These are phyloP conservation scores for Corbicula japonica DNA, from an alignment of 2,888 invertebrate species.

Conservation along the genomic window DNA sequence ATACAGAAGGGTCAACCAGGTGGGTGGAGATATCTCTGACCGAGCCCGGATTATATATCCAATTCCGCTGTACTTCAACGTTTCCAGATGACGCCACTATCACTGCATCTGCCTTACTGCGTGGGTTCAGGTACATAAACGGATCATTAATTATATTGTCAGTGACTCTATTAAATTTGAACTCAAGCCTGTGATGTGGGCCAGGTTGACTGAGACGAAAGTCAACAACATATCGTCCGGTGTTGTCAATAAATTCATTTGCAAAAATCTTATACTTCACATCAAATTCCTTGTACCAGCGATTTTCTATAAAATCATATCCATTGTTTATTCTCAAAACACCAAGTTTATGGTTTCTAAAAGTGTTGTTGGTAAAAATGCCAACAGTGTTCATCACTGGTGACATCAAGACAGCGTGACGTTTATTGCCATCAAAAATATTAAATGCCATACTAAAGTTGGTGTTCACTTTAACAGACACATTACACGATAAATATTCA, in stretches of 20 bases:
- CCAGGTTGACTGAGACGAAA: constrained; percentile 96
- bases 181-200: constrained; percentile 92
- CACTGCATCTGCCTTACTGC: constrained; percentile 97
- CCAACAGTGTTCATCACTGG: constrained; percentile 86
- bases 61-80: constrained; percentile 95
- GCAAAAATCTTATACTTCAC: constrained; percentile 83
- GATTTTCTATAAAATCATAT: constrained; percentile 83
- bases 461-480: constrained; percentile 78
- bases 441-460: constrained; percentile 85
- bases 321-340: constrained; percentile 94
- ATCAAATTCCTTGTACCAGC: constrained; percentile 82
- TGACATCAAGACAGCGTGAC: constrained; percentile 83
- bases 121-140: constrained; percentile 93
- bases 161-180: constrained; percentile 95
- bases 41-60: constrained; percentile 94
- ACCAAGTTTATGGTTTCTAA: constrained; percentile 93
- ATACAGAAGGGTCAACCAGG: constrained; percentile 96
- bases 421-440: constrained; percentile 79
- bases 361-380: constrained; percentile 92
- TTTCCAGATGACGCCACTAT: constrained; percentile 97
- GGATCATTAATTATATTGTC: constrained; percentile 95
- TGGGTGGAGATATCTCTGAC: constrained; percentile 98
- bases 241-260: constrained; percentile 96
- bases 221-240: constrained; percentile 95
- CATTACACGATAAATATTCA: constrained; percentile 95